These are phyloP conservation scores for Platysteira castanea DNA, from an alignment of 2,113 vertebrate genomes.

Conservation along the genomic window DNA sequence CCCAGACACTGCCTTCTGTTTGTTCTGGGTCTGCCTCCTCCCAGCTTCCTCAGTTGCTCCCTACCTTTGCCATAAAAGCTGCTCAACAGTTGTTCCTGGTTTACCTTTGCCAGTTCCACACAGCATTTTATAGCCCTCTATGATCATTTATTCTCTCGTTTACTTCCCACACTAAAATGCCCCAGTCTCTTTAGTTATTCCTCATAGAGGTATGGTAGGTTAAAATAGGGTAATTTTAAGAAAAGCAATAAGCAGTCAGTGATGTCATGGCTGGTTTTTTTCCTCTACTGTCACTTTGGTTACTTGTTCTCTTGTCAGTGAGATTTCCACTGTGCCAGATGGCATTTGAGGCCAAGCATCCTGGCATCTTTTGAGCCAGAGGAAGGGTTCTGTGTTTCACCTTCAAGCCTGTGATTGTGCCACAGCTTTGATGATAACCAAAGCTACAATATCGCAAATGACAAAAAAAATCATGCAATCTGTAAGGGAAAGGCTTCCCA, in stretches of 20 bases:
- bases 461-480: not conserved
- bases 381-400: not conserved
- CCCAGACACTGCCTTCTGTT: not conserved
- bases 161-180: not conserved
- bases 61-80: not conserved
- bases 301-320: not conserved
- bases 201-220: not conserved
- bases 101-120: not conserved
- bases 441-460: not conserved
- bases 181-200: not conserved
- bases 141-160: not conserved
- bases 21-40: not conserved
- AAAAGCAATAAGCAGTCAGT: not conserved
- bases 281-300: not conserved
- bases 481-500: not conserved
- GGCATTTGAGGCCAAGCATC: not conserved
- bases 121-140: not conserved
- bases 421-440: not conserved
- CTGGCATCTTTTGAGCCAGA: not conserved
- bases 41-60: not conserved
- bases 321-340: not conserved
- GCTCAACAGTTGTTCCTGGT: not conserved
- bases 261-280: not conserved
- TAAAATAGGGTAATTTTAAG: not conserved
- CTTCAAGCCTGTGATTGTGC: not conserved